Percentiles rank a stretch among this genome's conserved stretches.
These are phyloP conservation scores for Hanleya hanleyi DNA, from an alignment of 2,888 invertebrate genomes.

Conservation along the genomic window DNA sequence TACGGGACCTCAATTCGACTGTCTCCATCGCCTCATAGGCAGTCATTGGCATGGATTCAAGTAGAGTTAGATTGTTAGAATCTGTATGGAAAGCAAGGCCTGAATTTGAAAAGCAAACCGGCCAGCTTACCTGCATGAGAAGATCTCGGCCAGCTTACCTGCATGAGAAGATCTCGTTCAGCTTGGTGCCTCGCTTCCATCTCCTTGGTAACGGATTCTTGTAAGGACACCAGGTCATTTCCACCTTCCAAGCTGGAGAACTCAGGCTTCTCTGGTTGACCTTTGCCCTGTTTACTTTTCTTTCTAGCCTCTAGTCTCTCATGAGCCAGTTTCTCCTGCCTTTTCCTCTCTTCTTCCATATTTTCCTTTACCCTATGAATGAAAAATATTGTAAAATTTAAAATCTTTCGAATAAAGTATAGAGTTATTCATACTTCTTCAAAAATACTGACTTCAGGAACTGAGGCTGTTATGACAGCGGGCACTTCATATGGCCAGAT, in stretches of 20 bases:
- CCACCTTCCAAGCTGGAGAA: conserved; percentile 29
- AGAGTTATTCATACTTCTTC: background rate
- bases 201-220: conserved; percentile 52
- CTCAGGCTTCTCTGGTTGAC: background rate
- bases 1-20: too few species aligned
- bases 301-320: conserved; percentile 55
- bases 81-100: too few species aligned
- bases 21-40: too few species aligned
- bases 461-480: background rate
- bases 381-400: background rate
- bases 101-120: too few species aligned
- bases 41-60: too few species aligned
- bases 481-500: background rate
- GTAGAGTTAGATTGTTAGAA: too few species aligned
- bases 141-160: conserved; percentile 55
- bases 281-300: background rate
- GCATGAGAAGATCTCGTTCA: conserved; percentile 56
- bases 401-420: background rate
- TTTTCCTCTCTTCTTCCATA: conserved; percentile 48
- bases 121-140: conserved; percentile 57
- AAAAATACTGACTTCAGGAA: background rate
- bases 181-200: conserved; percentile 57
- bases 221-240: conserved; percentile 48
- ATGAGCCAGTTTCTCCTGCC: conserved; percentile 58
- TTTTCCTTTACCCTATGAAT: conserved; percentile 33